Evolutionary conservation across 2,113 vertebrate genomes (phyloP).

Genomic region (Gymnobelideus leadbeateri): DNA sequence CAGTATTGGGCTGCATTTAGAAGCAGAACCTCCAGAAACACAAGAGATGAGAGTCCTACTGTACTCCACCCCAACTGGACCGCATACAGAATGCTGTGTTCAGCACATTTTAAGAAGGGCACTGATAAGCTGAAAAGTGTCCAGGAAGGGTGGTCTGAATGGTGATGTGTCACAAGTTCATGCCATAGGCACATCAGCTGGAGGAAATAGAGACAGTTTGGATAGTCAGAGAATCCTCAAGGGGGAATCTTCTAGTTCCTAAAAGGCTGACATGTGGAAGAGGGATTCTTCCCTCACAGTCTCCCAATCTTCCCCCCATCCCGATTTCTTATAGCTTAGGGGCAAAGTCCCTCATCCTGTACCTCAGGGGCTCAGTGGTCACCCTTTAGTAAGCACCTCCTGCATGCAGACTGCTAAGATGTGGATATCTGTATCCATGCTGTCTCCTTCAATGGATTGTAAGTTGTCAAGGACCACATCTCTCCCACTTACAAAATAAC

Average conservation of each 20-base stretch:
- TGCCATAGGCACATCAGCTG: background rate
- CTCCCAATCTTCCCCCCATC: background rate
- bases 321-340: background rate
- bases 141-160: background rate
- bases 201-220: background rate
- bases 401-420: background rate
- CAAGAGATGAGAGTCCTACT: background rate
- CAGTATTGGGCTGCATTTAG: background rate
- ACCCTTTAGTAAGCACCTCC: background rate
- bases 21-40: background rate
- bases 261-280: background rate
- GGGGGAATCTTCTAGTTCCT: background rate
- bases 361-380: background rate
- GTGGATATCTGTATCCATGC: background rate
- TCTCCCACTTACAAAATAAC: background rate
- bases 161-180: background rate
- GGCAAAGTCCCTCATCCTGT: background rate
- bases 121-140: background rate
- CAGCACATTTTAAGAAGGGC: no score
- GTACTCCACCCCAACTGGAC: background rate
- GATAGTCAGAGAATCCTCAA: background rate
- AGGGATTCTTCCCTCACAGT: background rate
- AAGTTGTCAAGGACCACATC: background rate
- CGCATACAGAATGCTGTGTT: no score
- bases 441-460: background rate